Conservation (phyloP, 2,113 vertebrate genomes). For the Pachypanchax playfairii region DNA sequence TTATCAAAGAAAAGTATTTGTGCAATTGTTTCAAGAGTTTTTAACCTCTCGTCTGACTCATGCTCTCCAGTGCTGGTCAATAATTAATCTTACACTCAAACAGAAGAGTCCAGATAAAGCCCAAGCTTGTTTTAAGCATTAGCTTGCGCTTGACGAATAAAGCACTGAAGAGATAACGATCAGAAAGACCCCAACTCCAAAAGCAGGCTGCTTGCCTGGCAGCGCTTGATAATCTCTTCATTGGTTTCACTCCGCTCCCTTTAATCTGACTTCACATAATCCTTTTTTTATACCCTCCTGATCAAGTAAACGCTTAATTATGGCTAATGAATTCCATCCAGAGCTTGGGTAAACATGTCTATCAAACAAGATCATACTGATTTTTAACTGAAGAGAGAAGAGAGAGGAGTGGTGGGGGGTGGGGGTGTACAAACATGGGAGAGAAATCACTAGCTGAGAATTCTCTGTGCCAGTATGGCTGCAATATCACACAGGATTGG, state of each 20-base stretch:
- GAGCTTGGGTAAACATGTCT: slow-evolving; percentile 78
- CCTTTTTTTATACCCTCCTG: slow-evolving; percentile 74
- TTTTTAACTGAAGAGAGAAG: slow-evolving; percentile 61
- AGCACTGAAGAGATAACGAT: slow-evolving; percentile 77
- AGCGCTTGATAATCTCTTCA: slow-evolving; percentile 79
- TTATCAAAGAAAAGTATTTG: background rate
- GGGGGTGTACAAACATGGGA: slow-evolving; percentile 26
- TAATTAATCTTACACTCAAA: slow-evolving; percentile 51
- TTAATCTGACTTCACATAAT: slow-evolving; percentile 82
- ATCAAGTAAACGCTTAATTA: slow-evolving; percentile 83
- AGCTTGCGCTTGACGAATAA: slow-evolving; percentile 75
- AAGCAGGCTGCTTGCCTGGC: slow-evolving; percentile 75
- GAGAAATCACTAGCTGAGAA: slow-evolving; percentile 41
- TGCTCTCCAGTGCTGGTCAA: slow-evolving; percentile 43
- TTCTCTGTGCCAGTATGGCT: slow-evolving; percentile 50
- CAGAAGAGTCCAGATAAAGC: slow-evolving; percentile 65
- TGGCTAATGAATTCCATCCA: slow-evolving; percentile 79
- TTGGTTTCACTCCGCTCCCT: slow-evolving; percentile 71
- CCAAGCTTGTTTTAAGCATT: slow-evolving; percentile 68
- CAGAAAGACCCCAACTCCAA: slow-evolving; percentile 73
- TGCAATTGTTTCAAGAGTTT: background rate
- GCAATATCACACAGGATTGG: slow-evolving; percentile 33
- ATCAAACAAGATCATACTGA: slow-evolving; percentile 72
- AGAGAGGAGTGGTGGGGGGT: slow-evolving; percentile 4
- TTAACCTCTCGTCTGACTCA: slow-evolving; percentile 24